Base-by-base conservation (phyloP, 2,888 invertebrate genomes). In the Cephus spinipes region DNA sequence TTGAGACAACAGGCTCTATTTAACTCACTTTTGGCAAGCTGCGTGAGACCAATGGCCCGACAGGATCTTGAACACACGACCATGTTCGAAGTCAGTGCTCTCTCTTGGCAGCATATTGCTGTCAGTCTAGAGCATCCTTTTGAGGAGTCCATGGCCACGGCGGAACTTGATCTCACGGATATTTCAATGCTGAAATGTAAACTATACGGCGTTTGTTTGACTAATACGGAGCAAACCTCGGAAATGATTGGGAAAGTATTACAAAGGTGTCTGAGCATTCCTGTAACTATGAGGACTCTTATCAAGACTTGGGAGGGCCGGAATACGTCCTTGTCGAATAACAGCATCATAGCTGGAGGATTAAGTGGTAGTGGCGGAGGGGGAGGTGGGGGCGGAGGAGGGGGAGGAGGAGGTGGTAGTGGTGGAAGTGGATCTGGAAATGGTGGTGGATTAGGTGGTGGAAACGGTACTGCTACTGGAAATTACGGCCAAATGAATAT, bases 41-140 rank as follows among this genome's bases (percentile, higher is more conserved):
- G 98, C 91, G 96, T 99, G 75, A 93, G 98, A 36, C 94, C 96
- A 1, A 95, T 96, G 89, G 94, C 95, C 74, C 96, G 95, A 85
- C 95, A 96, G 68, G 96, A 96, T 89, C 91, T 95, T 73, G 96
- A 96, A 85, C 94, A 93, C 85, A 94, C 96, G 84, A 94, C 96
- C n/a, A 97, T 98, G 94, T 96, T 98, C 90, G 98, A 99, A 92
- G 95, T 98, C 85, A 97, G 96, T 86, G 97, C 98, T 3, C 92
- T 98, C 68, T 97, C 98, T 0, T 96, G 97, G 93, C 96, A 96
- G 81, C 97, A 97, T 91, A 95, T 99, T 82, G 96, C 97, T 12
- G 95, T 99, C 32, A 96, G 97, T 12, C 94, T 99, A 89, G 98
- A 98, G 90, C 98, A 98, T 92, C 98, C 98, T 0, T 93, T 96